Percentiles rank a stretch among this genome's conserved stretches.
These are phyloP conservation scores for Graptemys geographica DNA, from an alignment of 2,797 vertebrate genomes.

Conservation along the genomic window DNA sequence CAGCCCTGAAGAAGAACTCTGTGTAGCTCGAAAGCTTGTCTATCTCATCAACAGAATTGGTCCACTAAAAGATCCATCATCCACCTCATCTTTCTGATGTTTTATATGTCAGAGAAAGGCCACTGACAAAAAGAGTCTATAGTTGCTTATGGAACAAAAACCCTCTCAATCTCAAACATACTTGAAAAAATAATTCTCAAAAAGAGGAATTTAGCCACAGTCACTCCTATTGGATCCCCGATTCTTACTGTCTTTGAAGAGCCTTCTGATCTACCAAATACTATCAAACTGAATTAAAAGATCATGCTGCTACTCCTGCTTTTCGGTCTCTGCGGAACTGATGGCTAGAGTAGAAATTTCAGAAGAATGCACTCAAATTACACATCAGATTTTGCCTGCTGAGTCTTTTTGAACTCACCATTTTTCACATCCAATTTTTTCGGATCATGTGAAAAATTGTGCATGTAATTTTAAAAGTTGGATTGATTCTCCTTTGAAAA, in stretches of 20 bases:
- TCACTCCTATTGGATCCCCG: neutral
- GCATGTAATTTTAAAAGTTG: neutral
- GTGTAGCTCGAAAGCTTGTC: neutral
- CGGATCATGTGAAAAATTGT: neutral
- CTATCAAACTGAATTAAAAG: conserved; percentile 8
- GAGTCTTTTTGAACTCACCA: neutral
- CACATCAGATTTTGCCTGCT: neutral
- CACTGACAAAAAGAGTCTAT: neutral
- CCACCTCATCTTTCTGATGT: neutral
- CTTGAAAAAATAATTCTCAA: neutral
- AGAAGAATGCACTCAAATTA: neutral
- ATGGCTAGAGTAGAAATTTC: neutral
- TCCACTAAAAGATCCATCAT: neutral
- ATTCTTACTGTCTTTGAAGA: conserved; percentile 1
- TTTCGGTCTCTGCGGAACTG: neutral
- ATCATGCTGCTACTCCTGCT: neutral
- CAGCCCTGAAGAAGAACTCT: neutral
- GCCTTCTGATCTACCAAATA: neutral
- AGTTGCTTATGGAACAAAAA: neutral
- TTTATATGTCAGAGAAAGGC: neutral
- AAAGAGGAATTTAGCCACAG: neutral
- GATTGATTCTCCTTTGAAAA: neutral
- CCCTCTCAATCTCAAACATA: neutral
- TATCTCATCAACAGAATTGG: neutral
- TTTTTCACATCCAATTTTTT: neutral